Percentiles rank a stretch among this genome's conserved stretches.
phyloP scores from a whole-genome alignment of 2,113 vertebrate species.

The pig (Sus scrofa) region T2T-Sscrofa CM000818.6:83566001-83566500 shows the following conservation, averaged over 20 bases:
- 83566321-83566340: constrained; percentile 43
- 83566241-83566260: constrained; percentile 57
- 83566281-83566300: not conserved
- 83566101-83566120: constrained; percentile 26
- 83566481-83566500: constrained; percentile 16
- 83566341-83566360: not conserved
- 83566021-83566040: not conserved
- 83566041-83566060: not conserved
- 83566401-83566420: not conserved
- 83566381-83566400: not conserved
- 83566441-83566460: not conserved
- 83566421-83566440: not conserved
- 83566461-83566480: not conserved
- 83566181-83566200: constrained; percentile 35
- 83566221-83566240: constrained; percentile 26
- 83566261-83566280: constrained; percentile 31
- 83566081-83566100: constrained; percentile 54
- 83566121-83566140: constrained; percentile 54
- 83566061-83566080: not conserved
- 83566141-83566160: constrained; percentile 48
- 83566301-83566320: constrained; percentile 48
- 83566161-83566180: constrained; percentile 37
- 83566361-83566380: constrained; percentile 12
- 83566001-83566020: constrained; percentile 24
- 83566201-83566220: constrained; percentile 20